Evolutionary conservation across 1,140 invertebrate genomes (phyloP).

Genomic region (Triops longicaudatus): DNA sequence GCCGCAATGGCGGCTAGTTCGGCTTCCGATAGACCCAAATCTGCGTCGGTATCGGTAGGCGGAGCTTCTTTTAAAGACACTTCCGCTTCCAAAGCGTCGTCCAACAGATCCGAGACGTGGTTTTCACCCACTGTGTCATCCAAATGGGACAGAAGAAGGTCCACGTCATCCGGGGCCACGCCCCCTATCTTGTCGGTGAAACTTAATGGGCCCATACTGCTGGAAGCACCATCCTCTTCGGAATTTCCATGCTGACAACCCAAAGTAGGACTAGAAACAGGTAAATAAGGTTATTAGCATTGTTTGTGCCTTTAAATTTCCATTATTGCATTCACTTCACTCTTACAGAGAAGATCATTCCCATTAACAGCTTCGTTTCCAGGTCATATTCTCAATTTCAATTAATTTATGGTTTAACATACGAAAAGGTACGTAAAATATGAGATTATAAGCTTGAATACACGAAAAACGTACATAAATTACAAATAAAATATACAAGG

Average conservation of each 20-base stretch:
- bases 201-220: not conserved
- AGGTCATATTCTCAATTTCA: too few species aligned
- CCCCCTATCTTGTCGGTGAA: not conserved
- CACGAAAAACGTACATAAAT: too few species aligned
- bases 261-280: not conserved
- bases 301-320: too few species aligned
- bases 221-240: slow-evolving; percentile 5
- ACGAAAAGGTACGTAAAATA: too few species aligned
- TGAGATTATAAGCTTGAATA: too few species aligned
- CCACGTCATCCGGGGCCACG: not conserved
- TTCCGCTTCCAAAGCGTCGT: not conserved
- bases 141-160: not conserved
- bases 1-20: not conserved
- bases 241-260: slow-evolving; percentile 1
- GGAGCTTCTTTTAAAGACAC: not conserved
- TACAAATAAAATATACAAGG: too few species aligned
- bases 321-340: too few species aligned
- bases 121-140: not conserved
- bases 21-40: not conserved
- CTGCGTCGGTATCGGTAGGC: not conserved
- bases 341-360: too few species aligned
- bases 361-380: too few species aligned
- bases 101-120: not conserved
- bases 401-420: too few species aligned
- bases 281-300: too few species aligned